Percentiles rank a stretch among this genome's conserved stretches.
phyloP scores from a whole-genome alignment of 1,140 invertebrate species.

The Drosophila gunungcola region DNA sequence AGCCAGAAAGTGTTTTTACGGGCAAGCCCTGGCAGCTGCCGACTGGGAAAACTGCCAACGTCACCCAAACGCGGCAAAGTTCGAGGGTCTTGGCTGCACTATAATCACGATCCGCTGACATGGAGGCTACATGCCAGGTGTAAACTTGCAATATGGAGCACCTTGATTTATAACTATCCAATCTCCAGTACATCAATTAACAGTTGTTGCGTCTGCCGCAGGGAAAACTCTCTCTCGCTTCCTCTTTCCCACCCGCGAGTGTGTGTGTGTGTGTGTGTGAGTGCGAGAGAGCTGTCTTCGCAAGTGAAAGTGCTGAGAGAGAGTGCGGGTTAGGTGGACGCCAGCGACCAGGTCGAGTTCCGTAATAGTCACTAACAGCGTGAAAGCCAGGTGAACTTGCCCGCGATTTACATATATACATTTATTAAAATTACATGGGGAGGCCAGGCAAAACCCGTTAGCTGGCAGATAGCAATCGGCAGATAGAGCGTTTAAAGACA shows the following conservation, averaged over 20 bases:
- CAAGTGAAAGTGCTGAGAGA: conserved; percentile 78
- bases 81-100: conserved; percentile 45
- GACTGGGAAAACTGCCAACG: conserved; percentile 74
- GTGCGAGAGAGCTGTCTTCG: conserved; percentile 36
- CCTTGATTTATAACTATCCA: background rate
- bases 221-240: conserved; percentile 30
- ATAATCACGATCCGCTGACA: conserved; percentile 7
- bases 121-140: background rate
- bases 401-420: conserved; percentile 1
- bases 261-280: background rate
- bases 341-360: conserved; percentile 57
- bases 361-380: conserved; percentile 53
- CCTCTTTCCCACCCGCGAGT: conserved; percentile 2
- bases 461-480: conserved; percentile 33
- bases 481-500: conserved; percentile 62
- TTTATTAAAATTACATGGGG: conserved; percentile 60
- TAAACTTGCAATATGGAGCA: conserved; percentile 6
- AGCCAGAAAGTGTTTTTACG: background rate
- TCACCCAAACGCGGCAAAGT: conserved; percentile 83
- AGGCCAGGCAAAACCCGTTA: conserved; percentile 68
- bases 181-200: conserved; percentile 45
- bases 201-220: conserved; percentile 57
- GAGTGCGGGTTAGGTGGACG: conserved; percentile 38
- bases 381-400: conserved; percentile 29
- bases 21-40: conserved; percentile 23